Evolutionary conservation across 2,797 vertebrate species (phyloP), one percentile per base, ranked within the genome.

Genomic region (Manis pentadactyla): DNA sequence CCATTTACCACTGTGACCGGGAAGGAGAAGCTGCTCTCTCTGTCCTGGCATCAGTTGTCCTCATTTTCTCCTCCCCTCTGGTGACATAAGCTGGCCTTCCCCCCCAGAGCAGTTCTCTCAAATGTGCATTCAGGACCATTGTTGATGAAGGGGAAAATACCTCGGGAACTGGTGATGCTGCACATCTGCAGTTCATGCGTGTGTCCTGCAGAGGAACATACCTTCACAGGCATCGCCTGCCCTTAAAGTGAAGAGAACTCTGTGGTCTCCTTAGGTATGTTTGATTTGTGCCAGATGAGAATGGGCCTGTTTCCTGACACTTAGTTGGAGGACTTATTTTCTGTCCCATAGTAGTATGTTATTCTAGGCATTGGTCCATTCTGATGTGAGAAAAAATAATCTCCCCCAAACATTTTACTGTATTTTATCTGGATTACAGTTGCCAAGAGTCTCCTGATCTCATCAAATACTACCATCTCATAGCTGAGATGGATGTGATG

Each of bases 311-410:
- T 37, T 55, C 83, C 53, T 14, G 23, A 51, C 42, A 25, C 63
- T 87, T 37, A 10, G 23, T 59, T 82, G 37, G n/a, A 68, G 66
- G 86, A 31, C 27, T 39, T 29, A 29, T 10, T 63, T 91, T 68
- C 34, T 69, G 51, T 90, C 74, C 17, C 8, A 5, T 46, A 71
- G 61, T 66, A 82, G 21, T 61, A 2, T 37, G n/a, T 79, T 83
- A 27, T 63, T 88, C 55, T 42, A 59, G 46, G 39, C 34, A 2
- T 81, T 57, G 37, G n/a, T 29, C 64, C 49, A 39, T 74, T 82
- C 5, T 79, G 90, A 57, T 34, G 10, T 74, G 37, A 90, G 63
- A 74, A 74, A 49, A 64, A 78, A 57, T 57, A 68, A 78, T 34
- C 42, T 42, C 25, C 61, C 92, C 63, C 19, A 64, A 11, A 86